These are phyloP conservation scores for Volucella inflata DNA, from an alignment of 2,888 invertebrate genomes.

Conservation along the genomic window DNA sequence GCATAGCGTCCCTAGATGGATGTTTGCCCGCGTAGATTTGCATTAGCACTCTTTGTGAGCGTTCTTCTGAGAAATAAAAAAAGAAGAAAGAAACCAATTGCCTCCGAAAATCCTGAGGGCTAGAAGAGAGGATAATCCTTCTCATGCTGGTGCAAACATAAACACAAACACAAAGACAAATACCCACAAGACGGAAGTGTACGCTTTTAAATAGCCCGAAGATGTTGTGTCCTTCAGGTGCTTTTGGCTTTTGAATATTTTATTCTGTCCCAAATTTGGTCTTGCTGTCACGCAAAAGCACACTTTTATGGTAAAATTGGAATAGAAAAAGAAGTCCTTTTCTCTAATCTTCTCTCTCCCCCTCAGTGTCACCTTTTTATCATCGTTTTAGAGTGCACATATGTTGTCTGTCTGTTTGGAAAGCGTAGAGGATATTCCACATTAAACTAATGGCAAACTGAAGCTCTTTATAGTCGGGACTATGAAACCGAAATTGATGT, in stretches of 20 bases:
- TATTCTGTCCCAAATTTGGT: constrained; percentile 64
- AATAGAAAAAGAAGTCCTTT: constrained; percentile 44
- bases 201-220: constrained; percentile 27
- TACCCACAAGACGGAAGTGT: neutral
- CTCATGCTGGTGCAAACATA: constrained; percentile 2
- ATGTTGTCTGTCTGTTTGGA: constrained; percentile 16
- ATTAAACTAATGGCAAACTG: constrained; percentile 67
- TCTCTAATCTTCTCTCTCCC: neutral
- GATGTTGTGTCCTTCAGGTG: constrained; percentile 65
- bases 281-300: constrained; percentile 42
- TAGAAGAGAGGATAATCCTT: constrained; percentile 9
- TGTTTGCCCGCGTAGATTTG: constrained; percentile 32
- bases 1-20: constrained; percentile 32
- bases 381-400: neutral
- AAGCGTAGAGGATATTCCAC: constrained; percentile 45
- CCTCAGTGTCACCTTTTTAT: neutral
- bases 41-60: constrained; percentile 35
- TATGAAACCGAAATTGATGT: constrained; percentile 54
- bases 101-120: constrained; percentile 6
- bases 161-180: neutral
- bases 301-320: constrained; percentile 47
- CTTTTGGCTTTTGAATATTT: constrained; percentile 65
- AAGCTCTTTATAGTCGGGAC: constrained; percentile 49
- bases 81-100: neutral
- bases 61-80: constrained; percentile 9